Base-by-base conservation (phyloP, 2,888 invertebrate species). In the Ectemnius lituratus region DNA sequence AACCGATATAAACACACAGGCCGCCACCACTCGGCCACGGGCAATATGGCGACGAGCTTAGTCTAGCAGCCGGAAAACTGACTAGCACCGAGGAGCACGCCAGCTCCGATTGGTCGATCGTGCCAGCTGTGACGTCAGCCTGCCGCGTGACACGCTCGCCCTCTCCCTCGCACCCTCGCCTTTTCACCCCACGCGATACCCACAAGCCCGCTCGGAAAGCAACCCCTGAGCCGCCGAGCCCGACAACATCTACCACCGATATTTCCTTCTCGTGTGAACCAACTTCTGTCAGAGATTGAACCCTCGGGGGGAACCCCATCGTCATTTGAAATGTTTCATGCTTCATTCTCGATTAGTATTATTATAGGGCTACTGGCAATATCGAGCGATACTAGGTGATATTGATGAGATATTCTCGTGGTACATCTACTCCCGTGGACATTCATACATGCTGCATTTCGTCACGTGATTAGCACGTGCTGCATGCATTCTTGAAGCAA, bases 61-160 rank as follows among this genome's bases (percentile, higher is more conserved):
- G 83, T 85, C 85, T 84, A 86, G 88, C 87, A 84, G 87, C 85
- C 87, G 87, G 87, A 86, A 87, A 87, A 87, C 84, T 83, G 84
- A 92, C 91, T 90, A 91, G 91, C 37, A 37, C 90, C 92, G 92
- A 91, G 23, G 91, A 90, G 91, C 91, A 88, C 89, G 91, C 62
- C 78, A 73, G 66, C 74, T 91, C 91, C 92, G 92, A 93, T 93
- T 93, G 93, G 93, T 93, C 93, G 93, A 93, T 93, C 92, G 92
- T 91, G 92, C 92, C 82, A 68, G 72, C 70, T 70, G 91, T 93
- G 93, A 93, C 93, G 93, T 93, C 93, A 93, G 71, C 16, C 63
- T 46, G 73, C 70, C 64, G 70, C 78, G 80, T 83, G 74, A 80
- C 77, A 77, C 76, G 80, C 83, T 80, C 73, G 79, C 62, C 79